Evolutionary conservation across 2,113 vertebrate species (phyloP).

Genomic region (Catharus fuscescens): DNA sequence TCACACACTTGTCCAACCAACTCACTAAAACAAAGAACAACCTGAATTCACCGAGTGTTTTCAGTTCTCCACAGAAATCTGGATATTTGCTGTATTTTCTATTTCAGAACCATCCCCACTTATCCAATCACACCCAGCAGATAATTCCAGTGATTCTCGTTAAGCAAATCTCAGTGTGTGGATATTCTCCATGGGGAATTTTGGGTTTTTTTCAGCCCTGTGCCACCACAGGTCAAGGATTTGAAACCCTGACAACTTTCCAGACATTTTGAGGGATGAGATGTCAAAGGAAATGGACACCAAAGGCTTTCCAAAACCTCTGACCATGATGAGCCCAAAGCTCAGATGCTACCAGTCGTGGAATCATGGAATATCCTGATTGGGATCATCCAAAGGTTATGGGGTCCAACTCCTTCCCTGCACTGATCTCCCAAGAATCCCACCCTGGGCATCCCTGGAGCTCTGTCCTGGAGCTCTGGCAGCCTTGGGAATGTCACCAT

Average conservation of each 20-base stretch:
- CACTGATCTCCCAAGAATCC: not conserved
- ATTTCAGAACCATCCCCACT: not conserved
- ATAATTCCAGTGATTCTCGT: not conserved
- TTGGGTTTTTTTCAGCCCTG: not conserved
- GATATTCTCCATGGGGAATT: no score
- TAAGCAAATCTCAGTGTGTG: not conserved
- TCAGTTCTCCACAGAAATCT: not conserved
- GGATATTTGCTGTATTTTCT: not conserved
- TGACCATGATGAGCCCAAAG: rapidly evolving
- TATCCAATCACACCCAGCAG: not conserved
- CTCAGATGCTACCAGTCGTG: not conserved
- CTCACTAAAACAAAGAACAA: not conserved
- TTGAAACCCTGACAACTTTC: not conserved
- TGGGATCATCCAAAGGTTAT: not conserved
- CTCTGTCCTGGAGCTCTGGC: not conserved
- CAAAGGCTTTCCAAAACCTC: not conserved
- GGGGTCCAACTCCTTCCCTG: rapidly evolving
- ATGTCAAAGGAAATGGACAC: not conserved
- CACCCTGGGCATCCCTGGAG: not conserved
- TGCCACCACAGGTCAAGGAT: not conserved
- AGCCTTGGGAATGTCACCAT: not conserved
- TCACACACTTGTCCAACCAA: not conserved
- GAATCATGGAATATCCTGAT: not conserved
- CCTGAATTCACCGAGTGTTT: not conserved
- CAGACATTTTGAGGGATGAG: not conserved